Evolutionary conservation across 35 echinoderm and acorn worm genomes (phyloP).

Genomic region (Strongylocentrotus purpuratus): DNA sequence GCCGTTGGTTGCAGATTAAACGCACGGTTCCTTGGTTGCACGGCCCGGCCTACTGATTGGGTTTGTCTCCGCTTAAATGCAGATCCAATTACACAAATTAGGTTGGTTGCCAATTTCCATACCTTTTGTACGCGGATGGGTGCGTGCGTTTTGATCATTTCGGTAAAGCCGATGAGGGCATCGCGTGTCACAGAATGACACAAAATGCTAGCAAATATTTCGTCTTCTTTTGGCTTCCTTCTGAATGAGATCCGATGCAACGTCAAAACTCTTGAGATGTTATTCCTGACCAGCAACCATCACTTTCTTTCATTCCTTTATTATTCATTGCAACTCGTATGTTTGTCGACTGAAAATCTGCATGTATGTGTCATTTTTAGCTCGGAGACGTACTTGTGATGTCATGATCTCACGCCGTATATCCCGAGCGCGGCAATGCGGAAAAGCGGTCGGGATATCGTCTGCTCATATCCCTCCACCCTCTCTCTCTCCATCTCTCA

Average conservation of each 20-base stretch:
- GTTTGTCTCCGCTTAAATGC: conserved; percentile 42
- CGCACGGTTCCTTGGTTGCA: neutral
- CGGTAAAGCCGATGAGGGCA: neutral
- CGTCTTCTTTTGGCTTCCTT: neutral
- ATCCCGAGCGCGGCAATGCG: neutral
- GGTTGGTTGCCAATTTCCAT: conserved; percentile 47
- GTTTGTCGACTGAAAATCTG: neutral
- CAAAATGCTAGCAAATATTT: conserved; percentile 14
- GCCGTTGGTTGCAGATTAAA: conserved; percentile 25
- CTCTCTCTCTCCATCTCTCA: neutral
- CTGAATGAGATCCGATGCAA: neutral
- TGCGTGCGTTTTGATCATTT: conserved; percentile 41
- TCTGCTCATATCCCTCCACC: neutral
- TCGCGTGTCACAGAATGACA: neutral
- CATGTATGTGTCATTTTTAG: conserved; percentile 30
- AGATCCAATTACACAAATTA: conserved; percentile 51
- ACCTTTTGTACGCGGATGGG: conserved; percentile 42
- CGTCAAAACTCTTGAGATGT: neutral
- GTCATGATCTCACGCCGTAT: neutral
- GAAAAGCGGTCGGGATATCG: neutral
- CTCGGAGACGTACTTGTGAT: conserved; percentile 22
- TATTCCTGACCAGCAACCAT: neutral
- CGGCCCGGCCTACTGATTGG: conserved; percentile 15
- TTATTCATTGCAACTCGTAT: neutral
- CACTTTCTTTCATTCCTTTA: neutral